These are phyloP conservation scores for Eudasyphora cyanicolor DNA, from an alignment of 2,888 invertebrate genomes.

Conservation along the genomic window DNA sequence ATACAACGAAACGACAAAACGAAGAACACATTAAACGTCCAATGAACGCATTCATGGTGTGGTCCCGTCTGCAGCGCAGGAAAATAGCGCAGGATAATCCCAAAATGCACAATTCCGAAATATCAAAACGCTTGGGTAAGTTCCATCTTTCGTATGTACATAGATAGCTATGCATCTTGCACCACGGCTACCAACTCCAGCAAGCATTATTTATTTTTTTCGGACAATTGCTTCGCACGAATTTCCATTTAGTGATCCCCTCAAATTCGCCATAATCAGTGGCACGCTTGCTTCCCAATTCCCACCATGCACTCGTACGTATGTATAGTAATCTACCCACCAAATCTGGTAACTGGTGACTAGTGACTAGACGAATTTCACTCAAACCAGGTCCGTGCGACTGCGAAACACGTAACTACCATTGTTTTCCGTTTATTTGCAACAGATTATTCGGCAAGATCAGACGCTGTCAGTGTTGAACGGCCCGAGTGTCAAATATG, in stretches of 20 bases:
- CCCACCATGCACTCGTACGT: constrained; percentile 21
- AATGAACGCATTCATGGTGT: constrained; percentile 99
- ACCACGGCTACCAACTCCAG: no score
- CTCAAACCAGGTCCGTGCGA: constrained; percentile 25
- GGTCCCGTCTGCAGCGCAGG: constrained; percentile 94
- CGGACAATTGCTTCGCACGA: not conserved
- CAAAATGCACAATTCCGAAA: constrained; percentile 99
- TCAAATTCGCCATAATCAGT: constrained; percentile 59
- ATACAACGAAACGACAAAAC: constrained; percentile 82
- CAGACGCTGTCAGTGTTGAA: constrained; percentile 24
- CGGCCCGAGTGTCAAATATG: constrained; percentile 59
- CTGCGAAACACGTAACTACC: constrained; percentile 27
- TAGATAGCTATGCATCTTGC: no score
- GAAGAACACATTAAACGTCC: constrained; percentile 96
- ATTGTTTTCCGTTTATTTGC: constrained; percentile 44
- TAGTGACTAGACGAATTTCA: constrained; percentile 48
- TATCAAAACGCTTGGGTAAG: constrained; percentile 94
- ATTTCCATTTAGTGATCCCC: not conserved
- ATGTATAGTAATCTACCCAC: not conserved
- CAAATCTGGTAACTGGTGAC: no score
- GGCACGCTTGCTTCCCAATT: constrained; percentile 49
- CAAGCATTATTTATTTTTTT: not conserved
- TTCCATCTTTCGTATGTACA: constrained; percentile 58
- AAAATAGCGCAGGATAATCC: constrained; percentile 99
- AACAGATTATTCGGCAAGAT: constrained; percentile 54